phyloP scores from a whole-genome alignment of 2,113 vertebrate species.

The Cranoglanis bouderius region DNA sequence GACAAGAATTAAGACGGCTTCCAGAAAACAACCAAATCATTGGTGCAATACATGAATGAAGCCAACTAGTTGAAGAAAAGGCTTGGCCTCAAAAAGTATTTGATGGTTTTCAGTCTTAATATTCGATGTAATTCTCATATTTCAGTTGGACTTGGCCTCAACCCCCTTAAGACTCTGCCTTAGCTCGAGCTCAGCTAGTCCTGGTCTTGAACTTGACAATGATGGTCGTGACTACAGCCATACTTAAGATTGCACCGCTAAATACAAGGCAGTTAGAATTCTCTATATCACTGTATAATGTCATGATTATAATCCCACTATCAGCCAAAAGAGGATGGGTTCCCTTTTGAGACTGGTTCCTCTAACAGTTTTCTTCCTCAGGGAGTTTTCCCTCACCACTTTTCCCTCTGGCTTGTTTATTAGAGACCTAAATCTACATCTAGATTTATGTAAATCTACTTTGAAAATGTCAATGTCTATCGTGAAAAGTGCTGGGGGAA shows the following conservation, averaged over 20 bases:
- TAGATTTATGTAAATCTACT: not conserved
- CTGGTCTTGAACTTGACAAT: not conserved
- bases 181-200: not conserved
- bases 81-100: not conserved
- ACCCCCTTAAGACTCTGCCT: not conserved
- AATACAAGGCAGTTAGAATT: not conserved
- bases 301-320: not conserved
- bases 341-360: not conserved
- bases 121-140: too few species aligned
- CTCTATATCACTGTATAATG: not conserved
- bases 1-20: too few species aligned
- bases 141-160: too few species aligned
- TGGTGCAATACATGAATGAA: too few species aligned
- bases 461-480: not conserved
- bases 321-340: not conserved
- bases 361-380: not conserved
- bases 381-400: not conserved
- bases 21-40: too few species aligned
- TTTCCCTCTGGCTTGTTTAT: not conserved
- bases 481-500: not conserved
- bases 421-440: not conserved
- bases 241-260: not conserved
- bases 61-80: too few species aligned
- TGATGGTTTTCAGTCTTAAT: too few species aligned
- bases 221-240: too few species aligned